These are phyloP conservation scores for Aphaenogaster rudis DNA, from an alignment of 1,140 invertebrate genomes.

Conservation along the genomic window DNA sequence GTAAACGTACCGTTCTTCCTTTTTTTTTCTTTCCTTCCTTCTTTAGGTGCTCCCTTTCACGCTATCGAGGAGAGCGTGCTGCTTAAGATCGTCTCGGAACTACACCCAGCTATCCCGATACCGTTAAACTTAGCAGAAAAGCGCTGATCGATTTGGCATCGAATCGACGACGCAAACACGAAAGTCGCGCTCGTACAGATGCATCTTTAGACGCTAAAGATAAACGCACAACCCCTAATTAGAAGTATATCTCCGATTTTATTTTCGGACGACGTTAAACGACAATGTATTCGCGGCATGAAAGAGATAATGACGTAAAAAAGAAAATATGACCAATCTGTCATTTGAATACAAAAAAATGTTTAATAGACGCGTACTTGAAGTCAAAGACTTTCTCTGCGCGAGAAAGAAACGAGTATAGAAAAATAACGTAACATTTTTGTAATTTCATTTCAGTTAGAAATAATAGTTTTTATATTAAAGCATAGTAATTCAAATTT, in stretches of 20 bases:
- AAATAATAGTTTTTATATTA: too few species aligned
- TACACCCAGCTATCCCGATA: constrained; percentile 45
- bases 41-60: constrained; percentile 48
- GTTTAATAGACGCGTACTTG: neutral
- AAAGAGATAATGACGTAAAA: neutral
- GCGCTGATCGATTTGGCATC: constrained; percentile 19
- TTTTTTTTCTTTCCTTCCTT: constrained; percentile 11
- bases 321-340: neutral
- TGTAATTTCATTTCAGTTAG: too few species aligned
- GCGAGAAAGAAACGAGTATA: too few species aligned
- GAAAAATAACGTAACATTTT: neutral
- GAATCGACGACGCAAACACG: neutral
- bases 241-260: neutral
- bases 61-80: constrained; percentile 49
- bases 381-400: neutral
- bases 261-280: neutral
- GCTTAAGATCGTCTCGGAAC: constrained; percentile 51
- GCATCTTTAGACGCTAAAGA: constrained; percentile 9
- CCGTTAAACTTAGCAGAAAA: constrained; percentile 63
- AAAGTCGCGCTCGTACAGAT: neutral
- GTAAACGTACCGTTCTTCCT: constrained; percentile 27
- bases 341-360: neutral
- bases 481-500: too few species aligned
- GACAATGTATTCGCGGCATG: neutral
- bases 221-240: neutral